These are phyloP conservation scores for Galaxias olidus DNA, from an alignment of 2,797 vertebrate genomes.

Conservation along the genomic window DNA sequence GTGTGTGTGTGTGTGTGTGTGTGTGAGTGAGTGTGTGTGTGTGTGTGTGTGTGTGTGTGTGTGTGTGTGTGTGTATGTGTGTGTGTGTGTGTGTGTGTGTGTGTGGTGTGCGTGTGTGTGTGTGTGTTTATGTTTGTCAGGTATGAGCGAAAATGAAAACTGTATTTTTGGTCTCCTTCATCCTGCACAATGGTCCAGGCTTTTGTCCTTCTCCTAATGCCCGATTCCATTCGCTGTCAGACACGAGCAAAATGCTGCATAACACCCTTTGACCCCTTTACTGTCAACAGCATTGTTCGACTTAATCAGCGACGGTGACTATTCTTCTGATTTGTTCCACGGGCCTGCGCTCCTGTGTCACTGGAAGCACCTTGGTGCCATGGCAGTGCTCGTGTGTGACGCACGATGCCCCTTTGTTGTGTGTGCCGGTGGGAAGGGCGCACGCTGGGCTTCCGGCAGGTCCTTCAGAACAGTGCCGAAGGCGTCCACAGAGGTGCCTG, in stretches of 20 bases:
- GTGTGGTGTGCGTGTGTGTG: neutral
- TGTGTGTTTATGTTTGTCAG: neutral
- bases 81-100: no score
- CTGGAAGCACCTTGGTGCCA: slow-evolving; percentile 13
- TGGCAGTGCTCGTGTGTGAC: slow-evolving; percentile 44
- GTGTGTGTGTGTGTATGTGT: neutral
- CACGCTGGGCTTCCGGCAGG: slow-evolving; percentile 55
- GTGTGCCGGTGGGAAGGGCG: slow-evolving; percentile 33
- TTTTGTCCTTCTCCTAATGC: slow-evolving; percentile 61
- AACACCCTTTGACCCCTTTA: neutral
- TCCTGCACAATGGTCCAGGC: slow-evolving; percentile 54
- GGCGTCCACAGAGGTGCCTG: slow-evolving; percentile 49
- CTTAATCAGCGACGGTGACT: no score
- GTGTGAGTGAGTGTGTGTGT: neutral
- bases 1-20: slow-evolving; percentile 46
- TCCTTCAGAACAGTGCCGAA: slow-evolving; percentile 47
- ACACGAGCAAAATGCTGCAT: neutral
- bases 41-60: neutral
- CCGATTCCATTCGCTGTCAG: slow-evolving; percentile 48
- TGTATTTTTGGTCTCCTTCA: neutral
- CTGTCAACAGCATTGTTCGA: neutral
- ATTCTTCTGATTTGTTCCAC: neutral
- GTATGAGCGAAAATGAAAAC: neutral
- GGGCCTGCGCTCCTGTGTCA: slow-evolving; percentile 5
- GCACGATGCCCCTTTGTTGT: slow-evolving; percentile 51